Conservation (phyloP, 2,797 vertebrate genomes). For the Sparus aurata region DNA sequence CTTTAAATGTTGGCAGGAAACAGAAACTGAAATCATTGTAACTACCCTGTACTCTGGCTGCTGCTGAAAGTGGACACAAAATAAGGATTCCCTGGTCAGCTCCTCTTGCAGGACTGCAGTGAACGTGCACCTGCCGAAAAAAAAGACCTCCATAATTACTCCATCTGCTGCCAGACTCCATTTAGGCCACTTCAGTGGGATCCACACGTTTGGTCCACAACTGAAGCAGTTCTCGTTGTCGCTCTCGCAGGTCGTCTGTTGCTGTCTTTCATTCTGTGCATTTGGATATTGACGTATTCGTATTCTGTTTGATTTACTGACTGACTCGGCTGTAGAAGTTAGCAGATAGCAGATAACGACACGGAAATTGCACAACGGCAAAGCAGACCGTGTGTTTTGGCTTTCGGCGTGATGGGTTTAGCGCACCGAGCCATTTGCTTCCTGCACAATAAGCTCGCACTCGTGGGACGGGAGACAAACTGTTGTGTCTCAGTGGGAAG, state of each 20-base stretch:
- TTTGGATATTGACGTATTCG: slow-evolving; percentile 2
- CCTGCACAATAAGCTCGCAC: slow-evolving; percentile 25
- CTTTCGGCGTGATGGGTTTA: slow-evolving; percentile 49
- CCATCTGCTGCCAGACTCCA: slow-evolving; percentile 10
- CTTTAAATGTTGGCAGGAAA: neutral
- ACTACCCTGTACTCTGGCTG: no score
- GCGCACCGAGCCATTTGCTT: slow-evolving; percentile 52
- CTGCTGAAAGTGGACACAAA: neutral
- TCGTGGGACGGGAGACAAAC: slow-evolving; percentile 36
- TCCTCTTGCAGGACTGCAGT: neutral
- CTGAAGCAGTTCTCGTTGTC: neutral
- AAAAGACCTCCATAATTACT: slow-evolving; percentile 4
- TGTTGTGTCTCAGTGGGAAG: slow-evolving; percentile 48
- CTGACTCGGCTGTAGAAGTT: neutral
- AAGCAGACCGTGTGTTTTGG: slow-evolving; percentile 7
- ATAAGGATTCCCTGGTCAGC: neutral
- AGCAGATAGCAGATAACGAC: slow-evolving; percentile 16
- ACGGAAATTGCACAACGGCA: slow-evolving; percentile 21
- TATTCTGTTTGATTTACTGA: slow-evolving; percentile 25
- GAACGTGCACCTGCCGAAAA: neutral
- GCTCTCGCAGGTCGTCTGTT: neutral
- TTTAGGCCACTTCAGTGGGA: slow-evolving; percentile 20
- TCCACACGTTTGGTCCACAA: slow-evolving; percentile 17
- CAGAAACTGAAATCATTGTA: neutral
- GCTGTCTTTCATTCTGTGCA: neutral